Evolutionary conservation across 2,797 vertebrate genomes (phyloP), one percentile per base, ranked within the genome.

Genomic region (Fistularia commersonii): DNA sequence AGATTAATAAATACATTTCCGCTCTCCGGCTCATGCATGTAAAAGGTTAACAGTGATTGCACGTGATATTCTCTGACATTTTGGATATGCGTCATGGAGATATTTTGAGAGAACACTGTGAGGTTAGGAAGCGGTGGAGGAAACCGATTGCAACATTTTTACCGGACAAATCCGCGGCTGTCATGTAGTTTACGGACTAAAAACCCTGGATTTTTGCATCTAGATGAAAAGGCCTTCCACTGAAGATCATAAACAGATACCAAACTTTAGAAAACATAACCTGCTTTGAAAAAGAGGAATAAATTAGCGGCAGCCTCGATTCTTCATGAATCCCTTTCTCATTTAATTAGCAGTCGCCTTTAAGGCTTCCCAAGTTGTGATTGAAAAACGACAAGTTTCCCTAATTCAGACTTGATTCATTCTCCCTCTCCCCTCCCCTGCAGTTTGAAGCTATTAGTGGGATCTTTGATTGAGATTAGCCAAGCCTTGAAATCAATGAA

Each of bases 391-490:
- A 54, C 7, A 64, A 48, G 71, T 65, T 61, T 69, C 43, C 68
- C 53, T 64, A 52, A 76, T 72, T 72, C 64, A 43, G 41, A 69
- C 55, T 61, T 54, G 59, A 83, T 66, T 75, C 44, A 68, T 61
- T 80, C 54, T 48, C 58, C 48, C 34, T 58, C 52, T 68, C 52
- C 49, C 58, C 64, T 64, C 65, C 55, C 54, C 60, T 57, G 72
- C 54, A 57, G 76, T 79, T 74, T 57, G 51, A 76, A 74, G 69
- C 79, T 69, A 87, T 86, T 83, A 85, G 78, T 23, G 8, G 66
- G 77, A 82, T 85, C 77, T 85, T 84, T 83, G 71, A 84, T 81
- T 70, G 73, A 85, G 84, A 85, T 84, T 76, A 85, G 64, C 71
- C 61, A 47, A 81, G 66, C 58, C 59, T 61, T 66, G 74, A 79